Base-by-base conservation (phyloP, 2,888 invertebrate genomes). In the Orthosia cruda region DNA sequence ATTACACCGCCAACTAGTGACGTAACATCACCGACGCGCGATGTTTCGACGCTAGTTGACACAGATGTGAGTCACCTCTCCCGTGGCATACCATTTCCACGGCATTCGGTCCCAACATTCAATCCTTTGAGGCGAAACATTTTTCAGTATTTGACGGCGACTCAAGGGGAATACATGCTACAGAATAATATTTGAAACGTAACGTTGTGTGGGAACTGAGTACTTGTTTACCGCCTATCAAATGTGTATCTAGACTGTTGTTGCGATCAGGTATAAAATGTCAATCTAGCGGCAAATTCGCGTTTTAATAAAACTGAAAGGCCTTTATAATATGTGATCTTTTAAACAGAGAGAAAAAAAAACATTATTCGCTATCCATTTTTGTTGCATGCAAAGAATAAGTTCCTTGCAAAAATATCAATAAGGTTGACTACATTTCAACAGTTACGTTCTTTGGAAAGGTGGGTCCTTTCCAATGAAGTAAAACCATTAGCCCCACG, bases 71-170 rank as follows among this genome's bases (percentile, higher is more conserved):
- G 74, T 71, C 74, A 80, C 79, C 80, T 85, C 85, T 85, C 75
- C 71, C 85, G 80, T 84, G 84, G 87, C 88, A 87, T 88, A 80
- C 89, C 87, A 89, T 90, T 91, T 89, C 88, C 89, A 84, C 50
- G 84, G 85, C 83, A 82, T 86, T 84, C 68, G 79, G 74, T 77
- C 68, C 68, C 65, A 77, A 77, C 79, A 85, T 86, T 73, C 82
- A 81, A 74, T 83, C 77, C 85, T 87, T 90, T 88, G 84, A 87
- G 80, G 74, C 70, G 66, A 74, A 86, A 89, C 84, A 87, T 89
- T 89, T 87, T 88, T 87, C 83, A 87, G 80, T 71, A 88, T 87
- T 85, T 78, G 74, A 84, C 74, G 75, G 70, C 70, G 75, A 79
- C 77, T 82, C 62, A 65, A 80, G 76, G 57, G 76, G 71, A 77